Evolutionary conservation across 2,797 vertebrate genomes (phyloP).

Genomic region (Oryzias sinensis): DNA sequence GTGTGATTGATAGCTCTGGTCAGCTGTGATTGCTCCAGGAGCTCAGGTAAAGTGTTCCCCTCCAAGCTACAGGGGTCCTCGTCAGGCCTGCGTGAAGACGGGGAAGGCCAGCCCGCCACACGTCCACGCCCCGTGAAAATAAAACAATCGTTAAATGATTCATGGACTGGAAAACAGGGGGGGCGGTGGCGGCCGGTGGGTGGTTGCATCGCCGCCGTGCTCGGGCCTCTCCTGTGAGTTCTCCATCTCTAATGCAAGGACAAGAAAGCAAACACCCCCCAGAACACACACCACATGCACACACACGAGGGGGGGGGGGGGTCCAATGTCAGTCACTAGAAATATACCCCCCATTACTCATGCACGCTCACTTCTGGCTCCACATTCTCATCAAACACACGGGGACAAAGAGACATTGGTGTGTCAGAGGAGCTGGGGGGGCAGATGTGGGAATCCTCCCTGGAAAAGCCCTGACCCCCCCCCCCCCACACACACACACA

Average conservation of each 20-base stretch:
- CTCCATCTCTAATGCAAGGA: conserved; percentile 35
- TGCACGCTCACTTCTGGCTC: conserved; percentile 27
- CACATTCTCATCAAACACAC: conserved; percentile 34
- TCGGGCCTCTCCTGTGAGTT: conserved; percentile 47
- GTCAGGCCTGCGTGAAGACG: conserved; percentile 30
- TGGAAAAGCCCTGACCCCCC: conserved; percentile 53
- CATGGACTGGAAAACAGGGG: conserved; percentile 46
- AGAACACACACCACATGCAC: too few relatives aligned
- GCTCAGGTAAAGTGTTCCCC: conserved; percentile 58
- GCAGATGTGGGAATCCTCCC: conserved; percentile 51
- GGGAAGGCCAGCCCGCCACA: conserved; percentile 13
- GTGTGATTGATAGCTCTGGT: conserved; percentile 49
- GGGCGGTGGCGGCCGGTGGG: conserved; percentile 20
- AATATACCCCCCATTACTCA: conserved; percentile 36
- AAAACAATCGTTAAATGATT: conserved; percentile 67
- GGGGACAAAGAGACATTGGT: conserved; percentile 50
- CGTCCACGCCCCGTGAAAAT: neutral
- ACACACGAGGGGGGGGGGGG: too few relatives aligned
- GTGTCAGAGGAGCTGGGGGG: conserved; percentile 34
- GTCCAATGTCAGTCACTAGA: conserved; percentile 4
- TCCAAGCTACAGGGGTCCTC: conserved; percentile 55
- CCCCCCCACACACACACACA: conserved; percentile 30
- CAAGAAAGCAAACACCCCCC: too few relatives aligned
- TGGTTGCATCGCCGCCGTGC: conserved; percentile 58
- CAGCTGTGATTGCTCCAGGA: conserved; percentile 46